phyloP scores from a whole-genome alignment of 2,797 vertebrate species.

The Hozukius guyotensis region DNA sequence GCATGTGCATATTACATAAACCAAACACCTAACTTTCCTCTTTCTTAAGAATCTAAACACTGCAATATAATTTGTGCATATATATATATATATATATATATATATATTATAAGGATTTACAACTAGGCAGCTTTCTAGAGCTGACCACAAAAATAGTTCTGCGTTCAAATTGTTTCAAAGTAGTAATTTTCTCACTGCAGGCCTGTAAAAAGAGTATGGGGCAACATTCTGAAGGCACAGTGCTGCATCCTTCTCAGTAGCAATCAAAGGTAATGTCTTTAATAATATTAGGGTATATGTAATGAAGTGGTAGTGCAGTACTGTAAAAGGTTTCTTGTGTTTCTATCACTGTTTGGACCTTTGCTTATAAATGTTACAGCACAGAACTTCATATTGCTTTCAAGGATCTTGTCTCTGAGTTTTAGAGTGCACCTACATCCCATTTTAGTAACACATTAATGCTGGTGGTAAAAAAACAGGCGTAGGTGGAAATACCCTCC shows the following conservation, averaged over 20 bases:
- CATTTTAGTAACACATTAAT: constrained; percentile 25
- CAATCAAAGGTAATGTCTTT: constrained; percentile 45
- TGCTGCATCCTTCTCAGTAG: constrained; percentile 70
- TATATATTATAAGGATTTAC: constrained; percentile 7
- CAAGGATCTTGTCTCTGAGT: constrained; percentile 22
- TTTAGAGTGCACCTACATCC: constrained; percentile 21
- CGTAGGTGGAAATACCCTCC: not conserved
- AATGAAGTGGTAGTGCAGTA: constrained; percentile 21
- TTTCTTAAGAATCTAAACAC: constrained; percentile 56
- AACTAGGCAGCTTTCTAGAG: constrained; percentile 64
- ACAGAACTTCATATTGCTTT: constrained; percentile 62
- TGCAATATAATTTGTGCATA: constrained; percentile 69
- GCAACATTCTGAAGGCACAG: constrained; percentile 73
- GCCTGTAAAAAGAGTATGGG: constrained; percentile 28
- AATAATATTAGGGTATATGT: constrained; percentile 4
- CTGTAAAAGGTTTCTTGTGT: constrained; percentile 1
- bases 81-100: constrained; percentile 38
- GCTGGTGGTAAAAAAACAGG: not conserved
- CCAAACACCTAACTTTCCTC: constrained; percentile 45
- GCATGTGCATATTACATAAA: constrained; percentile 77
- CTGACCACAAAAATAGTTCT: constrained; percentile 77
- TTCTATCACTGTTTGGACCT: not conserved
- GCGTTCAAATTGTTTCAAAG: constrained; percentile 55
- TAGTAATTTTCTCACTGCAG: constrained; percentile 54
- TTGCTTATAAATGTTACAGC: constrained; percentile 42